These are phyloP conservation scores for Euclidia mi DNA, from an alignment of 2,888 invertebrate species.

Conservation along the genomic window DNA sequence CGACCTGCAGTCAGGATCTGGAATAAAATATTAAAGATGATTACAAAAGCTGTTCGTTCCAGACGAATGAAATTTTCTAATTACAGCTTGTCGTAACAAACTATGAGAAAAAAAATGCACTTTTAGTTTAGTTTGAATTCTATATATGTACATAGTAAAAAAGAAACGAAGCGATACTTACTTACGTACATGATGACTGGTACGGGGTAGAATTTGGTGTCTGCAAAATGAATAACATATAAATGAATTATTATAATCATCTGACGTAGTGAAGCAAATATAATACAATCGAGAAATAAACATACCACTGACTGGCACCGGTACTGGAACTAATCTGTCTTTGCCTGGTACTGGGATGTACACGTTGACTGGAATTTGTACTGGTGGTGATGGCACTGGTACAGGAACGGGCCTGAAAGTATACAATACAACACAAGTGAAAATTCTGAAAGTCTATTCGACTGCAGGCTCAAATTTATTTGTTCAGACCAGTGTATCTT, in stretches of 20 bases:
- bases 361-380: conserved; percentile 68
- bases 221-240: conserved; percentile 59
- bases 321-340: conserved; percentile 71
- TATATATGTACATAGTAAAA: too few relatives aligned
- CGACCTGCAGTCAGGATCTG: conserved; percentile 75
- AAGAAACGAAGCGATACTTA: conserved; percentile 53
- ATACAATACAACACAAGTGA: background rate
- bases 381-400: conserved; percentile 68
- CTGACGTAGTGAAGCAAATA: background rate
- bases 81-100: too few relatives aligned
- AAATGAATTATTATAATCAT: background rate
- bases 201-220: conserved; percentile 67
- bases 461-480: too few relatives aligned
- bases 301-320: conserved; percentile 53
- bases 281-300: background rate
- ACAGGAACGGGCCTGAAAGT: conserved; percentile 56
- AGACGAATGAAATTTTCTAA: too few relatives aligned
- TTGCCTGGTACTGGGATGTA: conserved; percentile 73
- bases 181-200: conserved; percentile 74
- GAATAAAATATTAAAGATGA: too few relatives aligned
- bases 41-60: too few relatives aligned
- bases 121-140: too few relatives aligned
- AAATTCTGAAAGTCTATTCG: too few relatives aligned
- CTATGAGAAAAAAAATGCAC: too few relatives aligned
- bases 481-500: too few relatives aligned